Evolutionary conservation across 1,140 invertebrate genomes (phyloP), one percentile per base, ranked within the genome.

Genomic region (Hyles euphorbiae): DNA sequence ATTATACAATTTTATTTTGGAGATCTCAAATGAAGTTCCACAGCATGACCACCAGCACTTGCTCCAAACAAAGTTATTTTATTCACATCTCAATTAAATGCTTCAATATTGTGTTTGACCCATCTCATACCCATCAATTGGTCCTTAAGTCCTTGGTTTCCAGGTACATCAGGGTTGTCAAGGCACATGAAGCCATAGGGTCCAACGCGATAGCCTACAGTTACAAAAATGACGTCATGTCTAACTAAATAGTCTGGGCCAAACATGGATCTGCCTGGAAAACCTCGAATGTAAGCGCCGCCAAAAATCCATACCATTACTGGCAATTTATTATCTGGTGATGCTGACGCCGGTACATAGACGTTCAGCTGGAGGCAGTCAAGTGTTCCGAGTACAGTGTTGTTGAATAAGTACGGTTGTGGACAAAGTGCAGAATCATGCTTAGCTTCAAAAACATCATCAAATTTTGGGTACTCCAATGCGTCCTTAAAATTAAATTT

Each of bases 101-200:
- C 60, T 59, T 48, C 61, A 47, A 70, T 78, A 49, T 65, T 58
- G 6, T 76, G 56, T 59, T 68, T 66, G 3, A 76, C 55, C 71
- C 74, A 76, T 45, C 61, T 53, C 2, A 76, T 34, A 12, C 65
- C 74, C 3, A 68, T 6, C 3, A 57, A 46, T 58, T 76, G 76
- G 49, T 78, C 74, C 49, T 78, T 76, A 3, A 76, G 48, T 3
- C 76, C 74, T 58, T 67, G 68, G 32, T 67, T 70, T 5, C 68
- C 68, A 1, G 61, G 47, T 7, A 67, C 45, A 36, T 58, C 59
- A 10, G 59, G 61, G 5, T 50, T 60, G 22, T 65, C 61, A 8
- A 67, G 48, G 34, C 68, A 70, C 65, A 67, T 70, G 12, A 70
- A 70, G n/a, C 54, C 60, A 34, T 65, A 58, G 22, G 64, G 53